These are phyloP conservation scores for Lasiurus borealis DNA, from an alignment of 2,113 vertebrate genomes.

Conservation along the genomic window DNA sequence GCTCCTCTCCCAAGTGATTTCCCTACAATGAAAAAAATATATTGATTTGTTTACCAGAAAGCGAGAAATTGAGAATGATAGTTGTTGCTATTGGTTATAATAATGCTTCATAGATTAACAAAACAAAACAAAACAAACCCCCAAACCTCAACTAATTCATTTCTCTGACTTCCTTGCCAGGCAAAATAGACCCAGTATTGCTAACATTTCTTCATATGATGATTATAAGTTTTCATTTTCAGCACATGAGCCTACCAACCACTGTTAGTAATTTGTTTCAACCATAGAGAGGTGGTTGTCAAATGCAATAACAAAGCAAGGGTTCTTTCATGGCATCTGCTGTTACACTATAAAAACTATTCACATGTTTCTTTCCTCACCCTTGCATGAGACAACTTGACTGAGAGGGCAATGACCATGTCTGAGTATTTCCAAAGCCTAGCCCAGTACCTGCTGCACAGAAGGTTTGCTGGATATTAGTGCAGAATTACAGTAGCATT, in stretches of 20 bases:
- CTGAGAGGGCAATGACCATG: not conserved
- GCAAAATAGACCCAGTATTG: not conserved
- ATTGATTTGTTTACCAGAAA: slow-evolving; percentile 16
- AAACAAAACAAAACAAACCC: not conserved
- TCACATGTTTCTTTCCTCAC: not conserved
- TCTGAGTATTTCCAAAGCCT: not conserved
- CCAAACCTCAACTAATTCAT: not conserved
- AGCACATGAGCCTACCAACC: not conserved
- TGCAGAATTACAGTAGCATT: not conserved
- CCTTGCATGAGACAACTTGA: not conserved
- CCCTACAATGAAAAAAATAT: slow-evolving; percentile 87
- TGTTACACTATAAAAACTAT: too few relatives aligned
- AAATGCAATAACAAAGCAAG: not conserved
- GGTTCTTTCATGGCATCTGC: not conserved
- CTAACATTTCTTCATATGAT: not conserved
- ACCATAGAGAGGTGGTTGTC: slow-evolving; percentile 8
- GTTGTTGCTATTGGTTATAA: not conserved
- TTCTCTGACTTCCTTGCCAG: slow-evolving; percentile 19
- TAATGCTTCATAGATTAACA: not conserved
- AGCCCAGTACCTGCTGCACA: not conserved
- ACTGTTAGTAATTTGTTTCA: slow-evolving; percentile 8
- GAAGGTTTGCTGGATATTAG: not conserved
- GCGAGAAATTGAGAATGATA: not conserved
- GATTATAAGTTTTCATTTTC: not conserved
- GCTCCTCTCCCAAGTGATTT: slow-evolving; percentile 95